Base-by-base conservation (phyloP, 2,888 invertebrate genomes). In the Phaedon cochleariae region DNA sequence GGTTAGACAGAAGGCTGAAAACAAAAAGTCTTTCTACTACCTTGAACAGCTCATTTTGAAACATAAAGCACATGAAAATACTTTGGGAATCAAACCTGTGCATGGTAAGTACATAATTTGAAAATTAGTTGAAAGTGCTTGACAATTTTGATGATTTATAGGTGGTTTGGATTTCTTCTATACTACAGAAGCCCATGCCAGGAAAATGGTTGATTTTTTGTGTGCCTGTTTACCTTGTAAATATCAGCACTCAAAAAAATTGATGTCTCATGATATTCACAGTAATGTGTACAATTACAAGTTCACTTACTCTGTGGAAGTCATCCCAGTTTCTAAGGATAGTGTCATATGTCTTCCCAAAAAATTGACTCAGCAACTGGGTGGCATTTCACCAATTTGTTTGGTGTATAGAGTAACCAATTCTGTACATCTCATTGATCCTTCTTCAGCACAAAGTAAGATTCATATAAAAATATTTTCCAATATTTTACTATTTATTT, bases 281-380 rank as follows among this genome's bases (percentile, higher is more conserved):
- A 98, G 95, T 82, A 99, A 99, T 80, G 89, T 91, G 12, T 98
- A 94, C 84, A 98, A 98, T 83, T 98, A 97, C 84, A 99, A 99
- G 84, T 94, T 93, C 80, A 94, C 97, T 5, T 95, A 89, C 84
- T 93, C 95, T 68, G 91, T 99, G 70, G 98, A 99, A 83, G 94
- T 99, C 76, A 96, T 96, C 0, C 98, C 99, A 0, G 83, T 99
- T 60, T 98, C 98, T 17, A 98, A 97, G 84, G 95, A 97, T 81
- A 94, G 94, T 80, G 86, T 97, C 52, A 92, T 98, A 1, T 98
- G 98, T 80, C 85, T 98, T 1, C 91, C 96, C 0, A 91, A 92
- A 79, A 93, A 93, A 80, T 81, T 97, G 72, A 92, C 95, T 0
- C 93, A 94, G 69, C 92, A 93, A 71, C 84, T 96, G 31, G 98